A percentile compares a stretch with the other conserved stretches of the same genome.
phyloP scores from a whole-genome alignment of 2,797 vertebrate species.

The Nasua narica region DNA sequence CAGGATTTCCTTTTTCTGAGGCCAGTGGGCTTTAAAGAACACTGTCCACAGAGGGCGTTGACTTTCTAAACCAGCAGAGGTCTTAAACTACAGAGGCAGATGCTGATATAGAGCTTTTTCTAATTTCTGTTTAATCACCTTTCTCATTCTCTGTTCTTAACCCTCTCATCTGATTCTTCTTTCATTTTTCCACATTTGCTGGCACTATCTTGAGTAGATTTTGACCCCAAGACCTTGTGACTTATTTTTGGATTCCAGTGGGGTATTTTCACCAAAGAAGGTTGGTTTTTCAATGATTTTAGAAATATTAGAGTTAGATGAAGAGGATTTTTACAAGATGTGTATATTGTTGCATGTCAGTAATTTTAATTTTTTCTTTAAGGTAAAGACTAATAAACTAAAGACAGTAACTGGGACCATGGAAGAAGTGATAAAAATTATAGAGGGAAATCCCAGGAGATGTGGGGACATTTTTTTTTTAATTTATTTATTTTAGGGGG shows the following conservation, averaged over 20 bases:
- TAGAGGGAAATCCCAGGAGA: neutral
- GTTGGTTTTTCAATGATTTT: constrained; percentile 83
- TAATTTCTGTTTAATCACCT: neutral
- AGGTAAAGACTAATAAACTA: constrained; percentile 15
- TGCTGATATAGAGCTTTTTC: neutral
- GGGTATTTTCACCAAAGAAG: constrained; percentile 93
- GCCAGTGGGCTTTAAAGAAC: neutral
- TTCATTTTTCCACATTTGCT: constrained; percentile 59
- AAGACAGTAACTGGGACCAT: constrained; percentile 19
- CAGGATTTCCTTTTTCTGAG: neutral
- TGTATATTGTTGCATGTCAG: constrained; percentile 50
- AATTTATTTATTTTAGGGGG: neutral
- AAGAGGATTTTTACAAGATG: constrained; percentile 61
- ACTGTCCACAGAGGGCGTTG: neutral
- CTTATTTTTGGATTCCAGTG: constrained; percentile 90
- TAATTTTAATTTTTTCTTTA: constrained; percentile 70
- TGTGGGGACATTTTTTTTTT: neutral
- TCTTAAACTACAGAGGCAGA: neutral
- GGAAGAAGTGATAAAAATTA: constrained; percentile 36
- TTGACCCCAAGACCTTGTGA: constrained; percentile 88
- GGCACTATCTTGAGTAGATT: constrained; percentile 82
- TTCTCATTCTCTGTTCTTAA: neutral
- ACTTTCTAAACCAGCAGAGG: neutral
- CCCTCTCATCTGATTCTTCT: constrained; percentile 1
- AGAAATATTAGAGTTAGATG: constrained; percentile 69